phyloP scores from a whole-genome alignment of 2,113 vertebrate species.

The Gobius niger region DNA sequence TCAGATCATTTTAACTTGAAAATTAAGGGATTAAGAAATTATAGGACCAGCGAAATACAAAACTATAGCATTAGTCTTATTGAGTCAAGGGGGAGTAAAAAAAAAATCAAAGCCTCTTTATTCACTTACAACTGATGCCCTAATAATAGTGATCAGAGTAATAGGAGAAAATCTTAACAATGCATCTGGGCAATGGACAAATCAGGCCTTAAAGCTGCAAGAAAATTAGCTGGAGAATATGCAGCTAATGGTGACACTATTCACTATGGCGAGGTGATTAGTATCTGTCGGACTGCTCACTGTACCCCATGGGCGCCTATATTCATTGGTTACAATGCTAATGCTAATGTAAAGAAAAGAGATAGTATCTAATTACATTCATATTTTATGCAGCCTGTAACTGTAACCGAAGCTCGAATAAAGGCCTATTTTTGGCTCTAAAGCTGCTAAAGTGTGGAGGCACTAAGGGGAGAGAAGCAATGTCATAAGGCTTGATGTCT shows the following conservation, averaged over 20 bases:
- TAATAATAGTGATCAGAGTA: conserved; percentile 69
- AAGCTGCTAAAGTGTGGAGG: no score
- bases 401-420: no score
- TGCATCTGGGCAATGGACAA: conserved; percentile 57
- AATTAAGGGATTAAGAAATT: conserved; percentile 33
- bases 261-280: conserved; percentile 64
- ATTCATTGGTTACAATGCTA: conserved; percentile 6
- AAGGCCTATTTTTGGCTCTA: no score
- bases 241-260: conserved; percentile 35
- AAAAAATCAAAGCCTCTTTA: conserved; percentile 46
- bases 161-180: conserved; percentile 63
- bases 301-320: conserved; percentile 18
- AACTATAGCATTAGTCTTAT: conserved; percentile 20
- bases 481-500: no score
- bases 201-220: conserved; percentile 57
- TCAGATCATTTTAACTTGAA: conserved; percentile 33
- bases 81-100: conserved; percentile 13
- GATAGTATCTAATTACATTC: not conserved
- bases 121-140: conserved; percentile 51
- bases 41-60: conserved; percentile 33
- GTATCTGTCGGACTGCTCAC: conserved; percentile 48
- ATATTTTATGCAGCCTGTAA: conserved; percentile 8
- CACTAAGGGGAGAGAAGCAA: no score
- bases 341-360: not conserved
- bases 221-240: conserved; percentile 54